A percentile compares a stretch with the other conserved stretches of the same genome.
phyloP scores from a whole-genome alignment of 2,113 vertebrate genomes.

The Eulemur rufifrons region DNA sequence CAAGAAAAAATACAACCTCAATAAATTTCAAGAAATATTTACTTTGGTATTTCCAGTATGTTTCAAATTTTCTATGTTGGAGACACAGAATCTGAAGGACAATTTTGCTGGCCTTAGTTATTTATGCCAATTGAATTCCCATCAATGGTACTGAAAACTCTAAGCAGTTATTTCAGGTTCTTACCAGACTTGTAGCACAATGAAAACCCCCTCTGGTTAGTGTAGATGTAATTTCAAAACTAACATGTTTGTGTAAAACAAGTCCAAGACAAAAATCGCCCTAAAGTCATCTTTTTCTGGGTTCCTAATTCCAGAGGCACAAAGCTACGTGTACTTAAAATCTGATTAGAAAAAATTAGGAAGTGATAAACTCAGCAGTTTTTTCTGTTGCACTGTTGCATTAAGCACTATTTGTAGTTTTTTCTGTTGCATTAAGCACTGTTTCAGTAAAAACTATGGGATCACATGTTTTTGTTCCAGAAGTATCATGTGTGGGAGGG shows the following conservation, averaged over 20 bases:
- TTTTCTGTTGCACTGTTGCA: neutral
- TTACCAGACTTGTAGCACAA: neutral
- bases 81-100: neutral
- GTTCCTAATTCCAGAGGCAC: neutral
- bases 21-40: neutral
- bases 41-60: constrained; percentile 9
- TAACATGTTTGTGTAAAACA: neutral
- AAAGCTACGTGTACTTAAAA: neutral
- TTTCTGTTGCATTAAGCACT: neutral
- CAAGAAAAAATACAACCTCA: constrained; percentile 8
- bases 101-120: neutral
- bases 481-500: fast-evolving
- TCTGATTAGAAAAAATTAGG: neutral
- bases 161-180: neutral
- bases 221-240: neutral
- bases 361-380: neutral
- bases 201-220: neutral
- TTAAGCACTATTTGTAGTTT: neutral
- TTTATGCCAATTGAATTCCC: neutral
- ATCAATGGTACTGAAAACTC: neutral
- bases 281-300: neutral
- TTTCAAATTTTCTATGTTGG: neutral
- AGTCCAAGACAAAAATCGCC: neutral
- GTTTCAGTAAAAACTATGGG: neutral
- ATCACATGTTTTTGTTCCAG: neutral